phyloP scores from a whole-genome alignment of 2,113 vertebrate genomes.

The Struthidea cinerea region DNA sequence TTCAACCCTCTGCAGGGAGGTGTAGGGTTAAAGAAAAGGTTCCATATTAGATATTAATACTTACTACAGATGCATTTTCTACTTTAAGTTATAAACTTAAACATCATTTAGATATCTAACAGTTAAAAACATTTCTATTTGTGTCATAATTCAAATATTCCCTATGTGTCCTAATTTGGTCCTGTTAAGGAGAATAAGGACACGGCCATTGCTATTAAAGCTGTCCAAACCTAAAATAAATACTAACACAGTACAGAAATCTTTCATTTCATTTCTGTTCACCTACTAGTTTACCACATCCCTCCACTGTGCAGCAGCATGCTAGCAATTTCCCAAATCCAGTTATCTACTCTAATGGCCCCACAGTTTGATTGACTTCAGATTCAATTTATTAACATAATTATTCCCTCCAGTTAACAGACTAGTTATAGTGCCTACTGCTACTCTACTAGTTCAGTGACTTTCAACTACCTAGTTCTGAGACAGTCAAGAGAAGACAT shows the following conservation, averaged over 20 bases:
- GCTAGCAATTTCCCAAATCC: background rate
- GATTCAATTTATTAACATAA: background rate
- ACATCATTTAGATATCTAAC: background rate
- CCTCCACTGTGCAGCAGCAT: background rate
- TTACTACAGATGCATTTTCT: background rate
- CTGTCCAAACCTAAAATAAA: background rate
- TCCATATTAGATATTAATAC: background rate
- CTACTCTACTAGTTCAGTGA: background rate
- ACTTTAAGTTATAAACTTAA: background rate
- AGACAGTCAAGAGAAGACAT: background rate
- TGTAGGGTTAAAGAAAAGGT: background rate
- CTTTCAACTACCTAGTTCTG: background rate
- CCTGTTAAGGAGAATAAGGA: background rate
- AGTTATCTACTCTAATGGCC: background rate
- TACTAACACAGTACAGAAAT: background rate
- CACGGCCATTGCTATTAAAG: background rate
- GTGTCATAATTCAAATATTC: background rate
- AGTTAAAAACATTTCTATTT: background rate
- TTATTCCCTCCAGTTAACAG: background rate
- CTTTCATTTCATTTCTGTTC: background rate
- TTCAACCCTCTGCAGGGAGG: background rate
- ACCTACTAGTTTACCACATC: background rate
- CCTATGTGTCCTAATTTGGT: background rate
- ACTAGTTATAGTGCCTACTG: background rate
- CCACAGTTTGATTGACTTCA: background rate